phyloP scores from a whole-genome alignment of 2,113 vertebrate species.

The Syngnathoides biaculeatus region DNA sequence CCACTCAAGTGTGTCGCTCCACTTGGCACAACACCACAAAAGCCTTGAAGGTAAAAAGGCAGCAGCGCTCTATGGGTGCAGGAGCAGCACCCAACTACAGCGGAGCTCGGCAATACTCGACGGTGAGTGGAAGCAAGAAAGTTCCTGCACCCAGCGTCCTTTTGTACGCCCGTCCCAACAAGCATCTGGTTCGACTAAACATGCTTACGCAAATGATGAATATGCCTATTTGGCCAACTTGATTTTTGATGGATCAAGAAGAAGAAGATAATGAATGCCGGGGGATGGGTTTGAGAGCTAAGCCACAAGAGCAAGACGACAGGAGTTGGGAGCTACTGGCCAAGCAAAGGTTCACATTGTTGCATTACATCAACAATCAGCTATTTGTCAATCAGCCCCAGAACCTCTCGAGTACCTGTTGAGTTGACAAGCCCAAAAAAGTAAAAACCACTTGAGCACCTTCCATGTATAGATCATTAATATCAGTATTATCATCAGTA shows the following conservation, averaged over 20 bases:
- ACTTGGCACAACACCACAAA: slow-evolving; percentile 72
- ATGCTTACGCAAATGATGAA: neutral
- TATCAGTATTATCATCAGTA: slow-evolving; percentile 17
- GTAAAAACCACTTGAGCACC: slow-evolving; percentile 55
- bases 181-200: neutral
- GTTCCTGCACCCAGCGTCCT: slow-evolving; percentile 23
- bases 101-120: neutral
- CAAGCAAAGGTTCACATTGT: slow-evolving; percentile 46
- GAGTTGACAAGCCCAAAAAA: neutral
- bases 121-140: neutral
- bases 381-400: neutral
- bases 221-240: neutral
- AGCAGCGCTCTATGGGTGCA: slow-evolving; percentile 57
- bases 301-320: slow-evolving; percentile 20
- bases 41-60: slow-evolving; percentile 54
- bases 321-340: slow-evolving; percentile 41
- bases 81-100: slow-evolving; percentile 52
- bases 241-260: neutral
- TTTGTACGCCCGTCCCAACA: neutral
- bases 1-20: neutral
- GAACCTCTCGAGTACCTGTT: neutral
- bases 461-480: slow-evolving; percentile 41
- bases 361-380: slow-evolving; percentile 54
- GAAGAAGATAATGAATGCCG: no score
- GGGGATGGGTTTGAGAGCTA: slow-evolving; percentile 25